Conservation (phyloP, 2,797 vertebrate species). For the Hybognathus amarus region DNA sequence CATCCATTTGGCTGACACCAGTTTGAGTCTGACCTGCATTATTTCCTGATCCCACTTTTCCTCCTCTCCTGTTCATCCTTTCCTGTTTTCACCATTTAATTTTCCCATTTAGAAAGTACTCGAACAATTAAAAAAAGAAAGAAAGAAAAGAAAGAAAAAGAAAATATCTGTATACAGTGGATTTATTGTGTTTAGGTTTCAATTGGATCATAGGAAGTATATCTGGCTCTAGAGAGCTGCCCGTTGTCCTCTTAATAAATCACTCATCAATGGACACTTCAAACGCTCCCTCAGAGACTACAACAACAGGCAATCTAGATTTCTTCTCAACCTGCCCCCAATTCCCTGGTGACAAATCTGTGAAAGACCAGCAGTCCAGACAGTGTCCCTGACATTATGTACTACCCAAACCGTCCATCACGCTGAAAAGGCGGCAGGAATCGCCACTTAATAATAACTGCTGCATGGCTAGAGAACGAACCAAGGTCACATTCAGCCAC, state of each 20-base stretch:
- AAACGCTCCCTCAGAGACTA: slow-evolving; percentile 20
- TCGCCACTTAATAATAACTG: slow-evolving; percentile 4
- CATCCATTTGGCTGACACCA: not conserved
- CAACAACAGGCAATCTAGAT: slow-evolving; percentile 12
- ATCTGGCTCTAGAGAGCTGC: not conserved
- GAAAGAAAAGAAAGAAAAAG: not conserved
- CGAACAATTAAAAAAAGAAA: not conserved
- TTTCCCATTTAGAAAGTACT: not conserved
- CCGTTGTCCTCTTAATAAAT: slow-evolving; percentile 33
- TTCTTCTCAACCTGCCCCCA: slow-evolving; percentile 21
- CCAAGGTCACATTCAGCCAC: slow-evolving; percentile 59
- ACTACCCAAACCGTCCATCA: not conserved
- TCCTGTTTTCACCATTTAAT: not conserved
- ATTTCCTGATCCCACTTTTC: not conserved
- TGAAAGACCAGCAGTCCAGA: slow-evolving; percentile 30
- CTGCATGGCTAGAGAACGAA: slow-evolving; percentile 4
- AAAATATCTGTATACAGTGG: not conserved
- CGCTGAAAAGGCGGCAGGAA: slow-evolving; percentile 13
- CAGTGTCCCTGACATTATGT: slow-evolving; percentile 31
- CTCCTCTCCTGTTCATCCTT: not conserved
- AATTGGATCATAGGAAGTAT: not conserved
- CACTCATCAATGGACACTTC: slow-evolving; percentile 29
- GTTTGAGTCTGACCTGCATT: not conserved
- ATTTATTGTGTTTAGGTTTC: not conserved
- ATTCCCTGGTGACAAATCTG: slow-evolving; percentile 35